Evolutionary conservation across 92 coral and sea anemone genomes (phyloP), one percentile per base, ranked within the genome.

Genomic region (Zoanthus sansibaricus): DNA sequence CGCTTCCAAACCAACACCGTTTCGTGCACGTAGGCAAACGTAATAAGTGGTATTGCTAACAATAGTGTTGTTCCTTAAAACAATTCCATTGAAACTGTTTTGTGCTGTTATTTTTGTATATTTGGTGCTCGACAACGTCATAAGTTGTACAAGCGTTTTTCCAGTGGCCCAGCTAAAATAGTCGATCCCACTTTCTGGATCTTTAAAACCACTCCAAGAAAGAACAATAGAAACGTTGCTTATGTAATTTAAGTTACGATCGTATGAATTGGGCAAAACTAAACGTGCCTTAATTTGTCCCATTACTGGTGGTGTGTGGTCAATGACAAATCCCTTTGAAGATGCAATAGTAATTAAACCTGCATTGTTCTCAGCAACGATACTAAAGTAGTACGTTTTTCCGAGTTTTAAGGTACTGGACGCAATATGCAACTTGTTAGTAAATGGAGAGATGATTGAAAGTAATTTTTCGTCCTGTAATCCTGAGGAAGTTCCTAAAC

Each of bases 191-290:
- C 99, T 97, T 72, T 97, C 95, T 13, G 48, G 73, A 55, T 97
- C 99, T 76, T 45, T 75, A 72, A 97, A 97, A 0, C 99, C 99
- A 64, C 91, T 97, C 99, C 99, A 97, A 1, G 96, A 74, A 8
- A 92, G 94, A 21, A 94, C 78, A 72, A 97, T 89, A n/a, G 94
- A 92, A 3, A 96, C 92, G 30, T 95, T 95, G 6, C 89, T 87
- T 44, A 95, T 94, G 12, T 77, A 88, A 71, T 95, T 90, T 54
- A 90, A 90, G 67, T 86, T 91, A 48, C 99, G 93, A 84, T 97
- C 94, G 88, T 93, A 97, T 74, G 83, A 85, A 18, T 25, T 45
- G 30, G 99, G 98, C 33, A 97, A 82, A 68, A 91, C 96, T 72
- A 89, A 93, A 31, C 95, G 90, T 1, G 97, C 93, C 32, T 85